Evolutionary conservation across 2,797 vertebrate species (phyloP), one percentile per base, ranked within the genome.

Genomic region (Catharus ustulatus): DNA sequence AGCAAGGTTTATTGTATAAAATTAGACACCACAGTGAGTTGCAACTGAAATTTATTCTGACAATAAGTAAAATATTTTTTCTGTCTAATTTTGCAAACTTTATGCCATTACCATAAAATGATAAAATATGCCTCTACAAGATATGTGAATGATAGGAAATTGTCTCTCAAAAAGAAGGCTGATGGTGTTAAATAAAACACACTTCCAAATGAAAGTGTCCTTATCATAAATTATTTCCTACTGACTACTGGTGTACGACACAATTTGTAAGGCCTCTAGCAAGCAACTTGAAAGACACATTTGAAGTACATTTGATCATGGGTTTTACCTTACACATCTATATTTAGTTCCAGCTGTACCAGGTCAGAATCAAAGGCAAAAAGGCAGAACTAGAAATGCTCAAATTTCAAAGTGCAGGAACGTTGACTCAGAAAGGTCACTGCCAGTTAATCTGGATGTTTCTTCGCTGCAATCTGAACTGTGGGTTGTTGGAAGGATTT

Each of bases 311-410:
- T 55, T 38, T 7, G 34, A 68, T 57, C 49, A 4, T 38, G 52
- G n/a, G 17, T 59, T 87, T 83, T 85, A 73, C 54, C 59, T 84
- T 36, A 61, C 38, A 74, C 46, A 69, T 86, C 69, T 92, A 49
- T 51, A 61, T 91, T 87, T 94, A 88, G 90, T 89, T 90, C 67
- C 74, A 90, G 51, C 63, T 84, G 55, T 51, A 84, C n/a, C 42
- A 48, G 77, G 71, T 89, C 63, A 48, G 40, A 86, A 90, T 82
- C 48, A 81, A 95, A 93, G 55, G 30, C 73, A 66, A 48, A 88
- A 78, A 68, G 46, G 45, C 77, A 93, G 66, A 58, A 48, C n/a
- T 45, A 54, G 81, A 87, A 93, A 66, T 5, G 22, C 13, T 71
- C 14, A 3, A 23, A 74, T 72, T 63, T 89, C 68, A 76, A 81